Evolutionary conservation across 1,140 invertebrate species (phyloP).

Genomic region (Argopecten irradians): DNA sequence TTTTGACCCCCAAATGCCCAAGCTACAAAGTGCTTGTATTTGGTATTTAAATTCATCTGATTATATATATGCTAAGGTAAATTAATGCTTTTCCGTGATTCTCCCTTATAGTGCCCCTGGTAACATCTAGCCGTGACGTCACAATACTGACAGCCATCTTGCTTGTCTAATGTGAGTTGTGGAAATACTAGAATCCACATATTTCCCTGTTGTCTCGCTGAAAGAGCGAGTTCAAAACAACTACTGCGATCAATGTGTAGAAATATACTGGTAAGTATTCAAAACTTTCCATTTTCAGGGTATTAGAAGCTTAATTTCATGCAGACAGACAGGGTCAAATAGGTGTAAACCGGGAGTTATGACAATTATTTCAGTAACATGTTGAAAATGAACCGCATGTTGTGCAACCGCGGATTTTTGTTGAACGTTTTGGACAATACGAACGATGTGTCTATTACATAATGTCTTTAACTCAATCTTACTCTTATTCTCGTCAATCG

Average conservation of each 20-base stretch:
- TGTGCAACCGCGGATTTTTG: not conserved
- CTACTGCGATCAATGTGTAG: slow-evolving; percentile 64
- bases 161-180: slow-evolving; percentile 36
- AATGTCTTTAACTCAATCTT: not conserved
- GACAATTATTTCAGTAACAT: not conserved
- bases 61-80: too few relatives aligned
- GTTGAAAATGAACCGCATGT: slow-evolving; percentile 15
- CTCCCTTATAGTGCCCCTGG: not conserved
- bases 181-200: slow-evolving; percentile 30
- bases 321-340: not conserved
- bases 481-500: too few relatives aligned
- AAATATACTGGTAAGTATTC: slow-evolving; percentile 61
- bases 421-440: not conserved
- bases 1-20: too few relatives aligned
- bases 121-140: slow-evolving; percentile 47
- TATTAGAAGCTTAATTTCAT: not conserved
- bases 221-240: slow-evolving; percentile 51
- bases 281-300: slow-evolving; percentile 25
- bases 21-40: too few relatives aligned
- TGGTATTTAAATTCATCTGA: too few relatives aligned
- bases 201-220: slow-evolving; percentile 42
- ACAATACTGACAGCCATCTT: slow-evolving; percentile 51
- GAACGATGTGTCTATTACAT: not conserved
- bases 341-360: not conserved
- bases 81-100: too few relatives aligned